A percentile compares a stretch with the other conserved stretches of the same genome.
phyloP scores from a whole-genome alignment of 2,113 vertebrate species.

The Carassius carassius region DNA sequence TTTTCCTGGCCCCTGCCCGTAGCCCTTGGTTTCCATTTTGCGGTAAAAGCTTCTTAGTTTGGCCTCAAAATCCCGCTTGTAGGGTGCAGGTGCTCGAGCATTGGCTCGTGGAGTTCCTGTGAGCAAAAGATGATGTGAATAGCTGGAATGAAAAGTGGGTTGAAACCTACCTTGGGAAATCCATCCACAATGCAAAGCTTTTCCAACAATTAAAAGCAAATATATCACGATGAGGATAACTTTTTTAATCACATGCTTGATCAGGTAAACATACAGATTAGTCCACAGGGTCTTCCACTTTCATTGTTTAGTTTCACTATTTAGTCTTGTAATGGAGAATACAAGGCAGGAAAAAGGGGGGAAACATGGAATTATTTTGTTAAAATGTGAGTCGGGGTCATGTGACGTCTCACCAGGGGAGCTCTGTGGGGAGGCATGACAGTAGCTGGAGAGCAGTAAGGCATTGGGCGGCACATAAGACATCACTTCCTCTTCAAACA shows the following conservation, averaged over 20 bases:
- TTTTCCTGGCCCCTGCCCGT: constrained; percentile 97
- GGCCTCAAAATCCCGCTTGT: constrained; percentile 98
- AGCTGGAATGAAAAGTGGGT: not conserved
- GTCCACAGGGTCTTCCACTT: not conserved
- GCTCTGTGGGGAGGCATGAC: constrained; percentile 94
- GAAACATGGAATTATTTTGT: not conserved
- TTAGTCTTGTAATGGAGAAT: constrained; percentile 1
- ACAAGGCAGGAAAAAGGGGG: constrained; percentile 15
- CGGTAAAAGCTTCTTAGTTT: constrained; percentile 98
- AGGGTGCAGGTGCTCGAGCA: constrained; percentile 93
- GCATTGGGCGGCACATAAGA: constrained; percentile 94
- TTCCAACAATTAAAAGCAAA: not conserved
- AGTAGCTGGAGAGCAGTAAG: constrained; percentile 92
- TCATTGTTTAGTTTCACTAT: not conserved
- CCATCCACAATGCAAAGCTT: not conserved
- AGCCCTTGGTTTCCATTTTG: constrained; percentile 97
- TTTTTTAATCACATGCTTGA: constrained; percentile 18
- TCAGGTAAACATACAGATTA: constrained; percentile 17
- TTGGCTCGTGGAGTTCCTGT: constrained; percentile 96
- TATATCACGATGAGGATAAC: not conserved
- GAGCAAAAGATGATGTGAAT: constrained; percentile 20
- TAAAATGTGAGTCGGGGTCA: constrained; percentile 32
- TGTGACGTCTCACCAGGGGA: constrained; percentile 85
- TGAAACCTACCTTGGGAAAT: not conserved
- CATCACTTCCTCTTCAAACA: constrained; percentile 99